A percentile compares a stretch with the other conserved stretches of the same genome.
Evolutionary conservation across 2,113 vertebrate species (phyloP).

Genomic region (Burhinus oedicnemus): DNA sequence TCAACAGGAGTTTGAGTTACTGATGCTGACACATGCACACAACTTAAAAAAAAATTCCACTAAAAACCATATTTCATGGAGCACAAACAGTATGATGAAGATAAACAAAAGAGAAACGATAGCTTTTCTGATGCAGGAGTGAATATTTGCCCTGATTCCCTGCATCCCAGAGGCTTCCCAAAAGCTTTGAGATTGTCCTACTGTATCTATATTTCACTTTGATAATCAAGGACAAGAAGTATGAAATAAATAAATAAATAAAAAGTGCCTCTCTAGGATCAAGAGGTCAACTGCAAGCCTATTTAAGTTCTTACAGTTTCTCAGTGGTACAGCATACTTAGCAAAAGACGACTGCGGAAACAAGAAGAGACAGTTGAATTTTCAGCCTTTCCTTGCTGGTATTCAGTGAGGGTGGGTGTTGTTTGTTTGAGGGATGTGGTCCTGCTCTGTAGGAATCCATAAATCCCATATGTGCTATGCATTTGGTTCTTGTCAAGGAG

Average conservation of each 20-base stretch:
- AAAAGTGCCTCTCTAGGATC: not conserved
- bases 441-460: not conserved
- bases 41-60: not conserved
- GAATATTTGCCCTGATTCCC: not conserved
- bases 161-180: not conserved
- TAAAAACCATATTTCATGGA: not conserved
- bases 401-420: not conserved
- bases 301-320: not conserved
- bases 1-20: not conserved
- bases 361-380: not conserved
- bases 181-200: not conserved
- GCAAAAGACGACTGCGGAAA: not conserved
- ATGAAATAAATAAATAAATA: fast-evolving
- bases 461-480: not conserved
- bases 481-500: not conserved
- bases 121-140: not conserved
- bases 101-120: not conserved
- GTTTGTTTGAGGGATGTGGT: not conserved
- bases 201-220: not conserved
- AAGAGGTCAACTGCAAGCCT: not conserved
- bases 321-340: not conserved
- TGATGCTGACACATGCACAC: not conserved
- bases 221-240: not conserved
- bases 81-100: not conserved
- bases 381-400: not conserved